Evolutionary conservation across 1,140 invertebrate genomes (phyloP).

Genomic region (Octopus bimaculoides): DNA sequence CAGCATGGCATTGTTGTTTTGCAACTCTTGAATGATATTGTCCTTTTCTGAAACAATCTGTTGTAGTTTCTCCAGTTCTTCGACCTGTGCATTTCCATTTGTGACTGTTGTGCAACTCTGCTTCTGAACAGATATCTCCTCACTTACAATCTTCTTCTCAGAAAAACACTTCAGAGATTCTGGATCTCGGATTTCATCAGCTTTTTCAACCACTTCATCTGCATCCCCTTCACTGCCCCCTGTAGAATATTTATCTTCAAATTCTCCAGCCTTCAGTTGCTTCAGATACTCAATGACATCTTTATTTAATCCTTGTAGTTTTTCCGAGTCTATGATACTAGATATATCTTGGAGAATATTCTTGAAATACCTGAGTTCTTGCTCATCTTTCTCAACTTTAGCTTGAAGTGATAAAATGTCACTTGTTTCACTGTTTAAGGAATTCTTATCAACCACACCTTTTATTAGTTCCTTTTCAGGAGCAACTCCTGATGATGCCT

Average conservation of each 20-base stretch:
- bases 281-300: neutral
- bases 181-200: constrained; percentile 24
- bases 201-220: constrained; percentile 33
- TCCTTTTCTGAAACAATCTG: constrained; percentile 42
- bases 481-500: neutral
- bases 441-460: neutral
- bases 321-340: neutral
- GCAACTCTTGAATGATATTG: constrained; percentile 42
- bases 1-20: constrained; percentile 45
- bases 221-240: constrained; percentile 34
- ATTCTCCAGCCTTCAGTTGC: neutral
- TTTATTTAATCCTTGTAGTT: neutral
- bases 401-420: neutral
- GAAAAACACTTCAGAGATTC: constrained; percentile 4
- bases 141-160: neutral
- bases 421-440: neutral
- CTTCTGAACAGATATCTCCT: constrained; percentile 13
- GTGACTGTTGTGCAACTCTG: neutral
- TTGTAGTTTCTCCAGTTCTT: constrained; percentile 35
- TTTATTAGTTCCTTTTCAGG: neutral
- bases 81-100: constrained; percentile 8
- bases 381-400: neutral
- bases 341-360: neutral
- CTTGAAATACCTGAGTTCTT: neutral
- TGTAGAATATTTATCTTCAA: neutral